Evolutionary conservation across 37 sponge, comb jelly and placozoan genomes (phyloP).

Genomic region (Axinella damicornis): DNA sequence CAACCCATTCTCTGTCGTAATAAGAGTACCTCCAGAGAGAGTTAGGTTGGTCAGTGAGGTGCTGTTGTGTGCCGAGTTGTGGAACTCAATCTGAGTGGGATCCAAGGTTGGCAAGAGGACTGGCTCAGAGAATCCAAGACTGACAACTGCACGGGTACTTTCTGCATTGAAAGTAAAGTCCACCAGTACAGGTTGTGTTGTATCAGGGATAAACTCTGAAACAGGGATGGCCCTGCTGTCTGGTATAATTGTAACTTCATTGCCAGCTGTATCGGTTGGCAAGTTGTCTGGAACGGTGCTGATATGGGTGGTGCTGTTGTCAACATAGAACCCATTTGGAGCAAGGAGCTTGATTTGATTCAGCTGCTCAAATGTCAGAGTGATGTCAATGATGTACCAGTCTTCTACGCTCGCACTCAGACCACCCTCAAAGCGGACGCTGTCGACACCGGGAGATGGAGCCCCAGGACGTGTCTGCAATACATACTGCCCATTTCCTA

Average conservation of each 20-base stretch:
- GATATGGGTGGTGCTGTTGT: slow-evolving; percentile 45
- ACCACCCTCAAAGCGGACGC: slow-evolving; percentile 6
- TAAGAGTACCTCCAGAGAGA: slow-evolving; percentile 36
- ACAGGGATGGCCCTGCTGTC: slow-evolving; percentile 19
- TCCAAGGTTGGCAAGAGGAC: slow-evolving; percentile 51
- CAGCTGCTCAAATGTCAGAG: slow-evolving; percentile 58
- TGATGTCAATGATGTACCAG: slow-evolving; percentile 88
- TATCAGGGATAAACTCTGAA: slow-evolving; percentile 64
- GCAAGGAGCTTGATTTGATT: slow-evolving; percentile 56
- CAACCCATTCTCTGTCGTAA: slow-evolving; percentile 32
- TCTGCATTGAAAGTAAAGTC: slow-evolving; percentile 56
- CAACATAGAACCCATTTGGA: slow-evolving; percentile 26
- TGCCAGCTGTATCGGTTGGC: slow-evolving; percentile 49
- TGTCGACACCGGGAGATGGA: neutral
- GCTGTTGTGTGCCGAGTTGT: slow-evolving; percentile 55
- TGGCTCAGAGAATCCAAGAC: slow-evolving; percentile 77
- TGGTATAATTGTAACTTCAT: neutral
- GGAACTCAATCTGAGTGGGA: slow-evolving; percentile 64
- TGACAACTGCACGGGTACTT: slow-evolving; percentile 39
- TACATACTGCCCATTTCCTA: slow-evolving; percentile 10
- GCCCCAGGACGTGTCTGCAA: neutral
- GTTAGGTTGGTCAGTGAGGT: slow-evolving; percentile 26
- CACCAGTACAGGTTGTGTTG: slow-evolving; percentile 56
- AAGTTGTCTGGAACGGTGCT: neutral
- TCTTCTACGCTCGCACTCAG: slow-evolving; percentile 40